Conservation (phyloP, 2,113 vertebrate genomes). For the Crocuta crocuta region DNA sequence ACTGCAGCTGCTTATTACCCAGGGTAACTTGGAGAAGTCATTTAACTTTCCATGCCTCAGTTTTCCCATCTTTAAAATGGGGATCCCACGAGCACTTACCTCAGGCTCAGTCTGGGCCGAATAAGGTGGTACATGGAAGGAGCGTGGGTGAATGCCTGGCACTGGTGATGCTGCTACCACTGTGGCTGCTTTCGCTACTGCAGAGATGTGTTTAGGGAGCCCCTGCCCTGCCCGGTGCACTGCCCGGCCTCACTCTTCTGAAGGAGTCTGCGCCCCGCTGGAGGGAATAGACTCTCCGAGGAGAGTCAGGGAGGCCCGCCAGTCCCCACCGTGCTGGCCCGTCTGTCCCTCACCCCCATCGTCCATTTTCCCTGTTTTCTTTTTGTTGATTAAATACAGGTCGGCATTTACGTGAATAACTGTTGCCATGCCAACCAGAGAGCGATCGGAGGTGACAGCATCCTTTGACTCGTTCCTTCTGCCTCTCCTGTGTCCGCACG, state of each 20-base stretch:
- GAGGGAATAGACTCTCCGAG: accelerated
- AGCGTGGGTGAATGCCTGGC: not conserved
- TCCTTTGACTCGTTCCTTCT: not conserved
- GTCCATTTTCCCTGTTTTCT: not conserved
- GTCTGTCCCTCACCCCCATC: not conserved
- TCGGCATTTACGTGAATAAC: constrained; percentile 56
- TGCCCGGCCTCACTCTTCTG: no score
- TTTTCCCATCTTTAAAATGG: not conserved
- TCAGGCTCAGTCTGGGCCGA: not conserved
- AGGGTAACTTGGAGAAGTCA: not conserved
- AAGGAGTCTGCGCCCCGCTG: not conserved
- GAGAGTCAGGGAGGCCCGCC: not conserved
- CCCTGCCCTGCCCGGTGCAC: accelerated
- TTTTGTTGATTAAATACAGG: constrained; percentile 63
- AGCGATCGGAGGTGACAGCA: not conserved
- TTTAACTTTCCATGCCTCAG: not conserved
- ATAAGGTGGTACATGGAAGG: no score
- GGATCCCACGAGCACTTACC: no score
- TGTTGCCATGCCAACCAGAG: constrained; percentile 70
- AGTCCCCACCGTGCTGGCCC: not conserved
- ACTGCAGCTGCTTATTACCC: not conserved
- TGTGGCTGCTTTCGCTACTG: not conserved
- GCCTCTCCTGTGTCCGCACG: not conserved
- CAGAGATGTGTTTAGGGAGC: not conserved
- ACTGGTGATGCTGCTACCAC: accelerated